Evolutionary conservation across 2,888 invertebrate species (phyloP).

Genomic region (Sarcophaga subvicina): DNA sequence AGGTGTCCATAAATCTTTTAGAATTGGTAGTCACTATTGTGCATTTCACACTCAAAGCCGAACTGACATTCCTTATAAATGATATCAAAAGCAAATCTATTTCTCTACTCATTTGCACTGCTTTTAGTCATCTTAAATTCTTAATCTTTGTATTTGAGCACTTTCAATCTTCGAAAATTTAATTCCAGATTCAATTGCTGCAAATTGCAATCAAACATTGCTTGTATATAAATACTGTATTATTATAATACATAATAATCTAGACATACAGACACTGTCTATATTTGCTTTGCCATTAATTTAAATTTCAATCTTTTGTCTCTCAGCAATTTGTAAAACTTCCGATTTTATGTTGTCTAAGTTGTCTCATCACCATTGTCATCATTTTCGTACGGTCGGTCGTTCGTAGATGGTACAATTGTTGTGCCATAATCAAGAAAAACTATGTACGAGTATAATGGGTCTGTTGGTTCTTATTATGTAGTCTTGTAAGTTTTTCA

Average conservation of each 20-base stretch:
- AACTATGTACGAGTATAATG: background rate
- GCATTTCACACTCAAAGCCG: no score
- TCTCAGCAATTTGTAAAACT: background rate
- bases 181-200: no score
- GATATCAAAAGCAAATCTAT: no score
- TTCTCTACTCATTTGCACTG: no score
- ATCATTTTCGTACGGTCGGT: background rate
- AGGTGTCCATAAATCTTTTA: no score
- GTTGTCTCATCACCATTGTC: background rate
- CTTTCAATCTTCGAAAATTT: no score
- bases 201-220: background rate
- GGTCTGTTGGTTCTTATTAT: background rate
- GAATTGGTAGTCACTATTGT: no score
- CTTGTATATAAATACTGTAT: background rate
- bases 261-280: background rate
- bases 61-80: no score
- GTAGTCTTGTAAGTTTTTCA: constrained; percentile 43
- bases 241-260: background rate
- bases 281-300: background rate
- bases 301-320: background rate
- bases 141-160: no score
- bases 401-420: background rate
- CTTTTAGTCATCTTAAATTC: no score
- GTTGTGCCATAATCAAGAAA: background rate
- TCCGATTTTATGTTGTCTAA: background rate